Conservation (phyloP, 2,797 vertebrate genomes). For the Eidolon dupreanum region DNA sequence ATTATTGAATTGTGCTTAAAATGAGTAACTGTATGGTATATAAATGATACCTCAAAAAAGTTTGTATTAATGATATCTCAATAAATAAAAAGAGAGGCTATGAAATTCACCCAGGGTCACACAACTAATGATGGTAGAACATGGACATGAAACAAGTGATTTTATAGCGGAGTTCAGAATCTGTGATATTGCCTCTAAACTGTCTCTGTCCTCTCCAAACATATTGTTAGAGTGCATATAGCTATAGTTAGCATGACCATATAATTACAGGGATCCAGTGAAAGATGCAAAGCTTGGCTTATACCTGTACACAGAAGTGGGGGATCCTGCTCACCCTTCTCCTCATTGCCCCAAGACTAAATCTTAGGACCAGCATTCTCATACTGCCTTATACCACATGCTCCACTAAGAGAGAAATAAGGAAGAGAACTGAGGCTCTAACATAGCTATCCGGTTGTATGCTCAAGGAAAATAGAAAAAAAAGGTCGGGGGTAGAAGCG, state of each 20-base stretch:
- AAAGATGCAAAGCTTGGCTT: neutral
- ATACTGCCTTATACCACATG: neutral
- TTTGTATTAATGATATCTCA: neutral
- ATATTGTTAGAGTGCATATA: accelerated
- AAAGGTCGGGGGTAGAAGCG: accelerated
- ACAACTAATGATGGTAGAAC: neutral
- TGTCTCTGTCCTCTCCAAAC: neutral
- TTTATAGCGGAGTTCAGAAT: neutral
- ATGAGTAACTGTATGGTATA: neutral
- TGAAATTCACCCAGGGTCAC: neutral
- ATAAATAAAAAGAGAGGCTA: neutral
- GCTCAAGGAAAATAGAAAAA: neutral
- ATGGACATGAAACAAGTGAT: neutral
- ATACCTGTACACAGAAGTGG: neutral
- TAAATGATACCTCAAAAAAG: neutral
- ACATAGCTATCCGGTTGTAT: neutral
- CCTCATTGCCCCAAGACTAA: neutral
- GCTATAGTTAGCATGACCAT: neutral
- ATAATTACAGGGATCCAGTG: neutral
- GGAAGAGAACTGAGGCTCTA: neutral
- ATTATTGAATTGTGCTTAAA: neutral
- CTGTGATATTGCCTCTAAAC: neutral
- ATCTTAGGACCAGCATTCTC: neutral
- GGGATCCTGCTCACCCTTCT: neutral
- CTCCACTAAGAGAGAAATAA: neutral